These are phyloP conservation scores for Parazoanthus atlanticus DNA, from an alignment of 92 coral and sea anemone species.

Conservation along the genomic window DNA sequence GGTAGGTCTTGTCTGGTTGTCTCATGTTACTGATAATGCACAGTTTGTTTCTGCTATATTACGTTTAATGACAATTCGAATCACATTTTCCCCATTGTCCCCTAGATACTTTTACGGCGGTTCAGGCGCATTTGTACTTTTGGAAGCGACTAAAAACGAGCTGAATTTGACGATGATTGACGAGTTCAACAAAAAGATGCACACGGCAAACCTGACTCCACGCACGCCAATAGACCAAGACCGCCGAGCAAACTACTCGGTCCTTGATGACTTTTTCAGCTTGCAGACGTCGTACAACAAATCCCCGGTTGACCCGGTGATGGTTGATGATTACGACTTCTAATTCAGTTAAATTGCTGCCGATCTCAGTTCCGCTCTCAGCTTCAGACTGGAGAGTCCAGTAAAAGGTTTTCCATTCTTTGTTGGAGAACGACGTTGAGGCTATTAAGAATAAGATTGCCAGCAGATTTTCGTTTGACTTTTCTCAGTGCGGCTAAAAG, in stretches of 20 bases:
- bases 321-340: slow-evolving; percentile 22
- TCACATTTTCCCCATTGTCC: neutral
- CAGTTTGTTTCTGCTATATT: too few relatives aligned
- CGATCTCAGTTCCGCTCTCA: neutral
- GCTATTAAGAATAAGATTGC: neutral
- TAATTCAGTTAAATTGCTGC: neutral
- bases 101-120: slow-evolving; percentile 73
- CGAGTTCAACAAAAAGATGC: slow-evolving; percentile 48
- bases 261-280: slow-evolving; percentile 58
- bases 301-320: neutral
- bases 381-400: too few relatives aligned
- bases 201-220: slow-evolving; percentile 53
- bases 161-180: slow-evolving; percentile 55
- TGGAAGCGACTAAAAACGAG: slow-evolving; percentile 70
- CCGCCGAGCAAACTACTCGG: neutral
- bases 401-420: too few relatives aligned
- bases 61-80: too few relatives aligned
- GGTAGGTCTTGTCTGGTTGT: too few relatives aligned
- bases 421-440: neutral
- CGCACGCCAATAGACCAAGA: slow-evolving; percentile 18
- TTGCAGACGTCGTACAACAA: slow-evolving; percentile 38
- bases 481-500: neutral
- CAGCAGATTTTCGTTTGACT: neutral
- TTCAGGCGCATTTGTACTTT: slow-evolving; percentile 71
- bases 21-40: too few relatives aligned